Conservation (phyloP, 2,888 invertebrate genomes). For the Rhimphoctona megacephalus region DNA sequence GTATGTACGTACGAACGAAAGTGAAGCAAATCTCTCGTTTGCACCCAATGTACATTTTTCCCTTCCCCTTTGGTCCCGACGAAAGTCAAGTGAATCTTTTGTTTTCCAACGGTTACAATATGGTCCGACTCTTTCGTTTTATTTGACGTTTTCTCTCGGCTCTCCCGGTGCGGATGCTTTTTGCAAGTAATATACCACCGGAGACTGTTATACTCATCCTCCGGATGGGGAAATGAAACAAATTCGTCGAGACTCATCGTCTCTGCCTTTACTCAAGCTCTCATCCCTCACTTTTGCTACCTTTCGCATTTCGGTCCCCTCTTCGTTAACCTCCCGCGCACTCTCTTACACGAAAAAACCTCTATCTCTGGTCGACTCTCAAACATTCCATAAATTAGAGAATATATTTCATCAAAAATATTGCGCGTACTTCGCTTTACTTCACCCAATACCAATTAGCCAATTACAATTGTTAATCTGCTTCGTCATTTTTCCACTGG, state of each 20-base stretch:
- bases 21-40: conserved; percentile 44
- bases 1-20: background rate
- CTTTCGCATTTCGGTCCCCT: conserved; percentile 22
- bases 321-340: background rate
- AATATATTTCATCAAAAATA: conserved; percentile 25
- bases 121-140: conserved; percentile 58
- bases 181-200: conserved; percentile 34
- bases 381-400: conserved; percentile 8
- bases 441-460: conserved; percentile 49
- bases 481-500: conserved; percentile 1
- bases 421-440: conserved; percentile 5
- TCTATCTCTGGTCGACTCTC: background rate
- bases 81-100: conserved; percentile 69
- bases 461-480: conserved; percentile 52
- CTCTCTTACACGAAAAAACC: background rate
- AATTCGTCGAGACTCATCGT: conserved; percentile 53
- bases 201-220: conserved; percentile 43
- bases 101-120: conserved; percentile 64
- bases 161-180: conserved; percentile 31
- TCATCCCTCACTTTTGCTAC: conserved; percentile 2
- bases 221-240: conserved; percentile 57
- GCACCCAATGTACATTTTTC: conserved; percentile 35
- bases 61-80: background rate
- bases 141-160: conserved; percentile 54
- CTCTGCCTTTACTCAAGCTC: conserved; percentile 9